Evolutionary conservation across 2,888 invertebrate genomes (phyloP).

Genomic region (Metopia argyrocephala): DNA sequence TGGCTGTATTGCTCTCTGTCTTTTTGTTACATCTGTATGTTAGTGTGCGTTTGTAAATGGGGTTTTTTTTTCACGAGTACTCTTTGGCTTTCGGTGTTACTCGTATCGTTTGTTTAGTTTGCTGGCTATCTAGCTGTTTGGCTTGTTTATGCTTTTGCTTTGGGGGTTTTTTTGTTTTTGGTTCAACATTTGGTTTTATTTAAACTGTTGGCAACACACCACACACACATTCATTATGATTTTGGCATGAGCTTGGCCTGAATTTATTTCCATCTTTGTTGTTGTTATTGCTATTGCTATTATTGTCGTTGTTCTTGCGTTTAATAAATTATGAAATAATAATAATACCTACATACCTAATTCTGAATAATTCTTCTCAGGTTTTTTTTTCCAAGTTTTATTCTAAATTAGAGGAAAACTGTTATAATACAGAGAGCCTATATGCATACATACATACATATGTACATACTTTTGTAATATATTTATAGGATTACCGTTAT

Average conservation of each 20-base stretch:
- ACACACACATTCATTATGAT: slow-evolving; percentile 44
- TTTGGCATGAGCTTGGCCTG: slow-evolving; percentile 74
- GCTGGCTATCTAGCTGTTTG: slow-evolving; percentile 36
- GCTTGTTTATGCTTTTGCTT: slow-evolving; percentile 61
- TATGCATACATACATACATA: too few relatives aligned
- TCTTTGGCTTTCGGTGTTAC: slow-evolving; percentile 39
- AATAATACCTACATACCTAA: too few relatives aligned
- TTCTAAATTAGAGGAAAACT: too few relatives aligned
- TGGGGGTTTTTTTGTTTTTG: neutral
- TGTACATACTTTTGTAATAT: too few relatives aligned
- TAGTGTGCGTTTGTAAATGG: slow-evolving; percentile 6
- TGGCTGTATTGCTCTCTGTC: slow-evolving; percentile 35
- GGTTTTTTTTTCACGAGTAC: slow-evolving; percentile 59
- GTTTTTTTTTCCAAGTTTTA: neutral
- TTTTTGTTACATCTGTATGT: slow-evolving; percentile 45
- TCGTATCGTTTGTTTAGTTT: slow-evolving; percentile 22
- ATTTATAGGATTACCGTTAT: too few relatives aligned
- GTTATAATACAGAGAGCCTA: too few relatives aligned
- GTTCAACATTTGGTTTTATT: slow-evolving; percentile 60
- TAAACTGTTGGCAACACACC: slow-evolving; percentile 59
- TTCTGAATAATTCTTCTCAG: neutral
- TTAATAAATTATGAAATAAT: slow-evolving; percentile 54
- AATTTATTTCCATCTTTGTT: slow-evolving; percentile 70
- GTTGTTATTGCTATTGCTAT: slow-evolving; percentile 30
- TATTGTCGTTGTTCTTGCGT: neutral